phyloP scores from a whole-genome alignment of 2,797 vertebrate genomes.

The Tolypeutes matacus region DNA sequence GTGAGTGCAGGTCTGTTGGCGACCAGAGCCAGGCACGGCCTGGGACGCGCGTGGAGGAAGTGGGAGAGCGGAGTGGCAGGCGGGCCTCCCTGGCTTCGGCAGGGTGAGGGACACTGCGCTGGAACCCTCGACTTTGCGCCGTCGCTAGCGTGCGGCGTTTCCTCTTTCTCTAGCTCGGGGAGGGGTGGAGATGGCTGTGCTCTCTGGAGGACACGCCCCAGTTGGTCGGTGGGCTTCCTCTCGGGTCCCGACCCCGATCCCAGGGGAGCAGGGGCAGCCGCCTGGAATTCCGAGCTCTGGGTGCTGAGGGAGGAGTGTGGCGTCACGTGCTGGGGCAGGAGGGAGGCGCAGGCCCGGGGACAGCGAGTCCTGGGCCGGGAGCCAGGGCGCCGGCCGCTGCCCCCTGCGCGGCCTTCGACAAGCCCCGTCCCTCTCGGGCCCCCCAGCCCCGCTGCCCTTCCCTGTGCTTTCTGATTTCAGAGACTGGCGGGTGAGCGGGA shows the following conservation, averaged over 20 bases:
- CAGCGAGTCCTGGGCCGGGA: not conserved
- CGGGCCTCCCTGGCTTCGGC: not conserved
- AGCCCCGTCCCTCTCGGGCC: not conserved
- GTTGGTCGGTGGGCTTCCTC: not conserved
- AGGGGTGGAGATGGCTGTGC: too few relatives aligned
- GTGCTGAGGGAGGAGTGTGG: not conserved
- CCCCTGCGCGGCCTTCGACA: not conserved
- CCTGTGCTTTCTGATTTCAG: slow-evolving; percentile 84
- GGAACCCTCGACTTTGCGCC: not conserved
- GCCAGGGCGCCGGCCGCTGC: not conserved
- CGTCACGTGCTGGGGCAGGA: too few relatives aligned
- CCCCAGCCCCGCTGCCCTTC: not conserved
- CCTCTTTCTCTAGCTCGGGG: not conserved
- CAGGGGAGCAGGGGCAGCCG: not conserved
- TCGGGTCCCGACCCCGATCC: not conserved
- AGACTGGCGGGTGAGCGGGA: slow-evolving; percentile 90
- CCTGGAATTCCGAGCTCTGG: not conserved
- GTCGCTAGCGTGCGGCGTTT: not conserved
- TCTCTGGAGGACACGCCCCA: not conserved
- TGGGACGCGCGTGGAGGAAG: fast-evolving
- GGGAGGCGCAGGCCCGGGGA: not conserved
- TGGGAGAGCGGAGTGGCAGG: fast-evolving
- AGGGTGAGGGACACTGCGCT: not conserved
- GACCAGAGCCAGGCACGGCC: fast-evolving
- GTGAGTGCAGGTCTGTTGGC: not conserved